Evolutionary conservation across 2,888 invertebrate genomes (phyloP).

Genomic region (Anthophora plumipes): DNA sequence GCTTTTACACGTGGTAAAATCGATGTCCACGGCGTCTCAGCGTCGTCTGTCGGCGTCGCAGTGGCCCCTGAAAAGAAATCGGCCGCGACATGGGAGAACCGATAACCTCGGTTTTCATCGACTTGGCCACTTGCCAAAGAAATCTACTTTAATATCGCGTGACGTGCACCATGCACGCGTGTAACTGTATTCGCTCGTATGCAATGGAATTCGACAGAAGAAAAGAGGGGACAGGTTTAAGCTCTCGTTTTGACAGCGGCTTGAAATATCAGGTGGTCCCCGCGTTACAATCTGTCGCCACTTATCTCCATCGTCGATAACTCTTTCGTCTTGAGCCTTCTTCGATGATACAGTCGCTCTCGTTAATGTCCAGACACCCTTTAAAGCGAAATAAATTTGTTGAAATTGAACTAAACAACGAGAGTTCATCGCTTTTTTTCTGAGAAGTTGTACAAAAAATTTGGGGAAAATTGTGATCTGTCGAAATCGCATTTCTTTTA

Average conservation of each 20-base stretch:
- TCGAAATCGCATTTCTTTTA: too few species aligned
- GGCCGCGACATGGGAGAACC: conserved; percentile 17
- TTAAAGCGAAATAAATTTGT: too few species aligned
- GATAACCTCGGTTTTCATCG: conserved; percentile 56
- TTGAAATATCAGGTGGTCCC: conserved; percentile 45
- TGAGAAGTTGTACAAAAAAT: too few species aligned
- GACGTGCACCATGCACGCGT: conserved; percentile 41
- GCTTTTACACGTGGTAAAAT: conserved; percentile 29
- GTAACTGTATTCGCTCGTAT: conserved; percentile 18
- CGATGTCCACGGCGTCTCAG: background rate
- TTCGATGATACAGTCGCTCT: conserved; percentile 27
- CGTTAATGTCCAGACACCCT: too few species aligned
- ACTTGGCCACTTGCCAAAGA: conserved; percentile 64
- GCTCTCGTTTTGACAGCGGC: conserved; percentile 49
- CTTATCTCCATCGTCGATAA: conserved; percentile 11
- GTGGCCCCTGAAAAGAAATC: conserved; percentile 43
- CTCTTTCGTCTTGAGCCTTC: background rate
- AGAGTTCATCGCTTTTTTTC: too few species aligned
- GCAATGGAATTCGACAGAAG: conserved; percentile 27
- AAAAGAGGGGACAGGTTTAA: conserved; percentile 49
- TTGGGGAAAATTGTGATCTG: too few species aligned
- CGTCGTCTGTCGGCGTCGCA: conserved; percentile 8
- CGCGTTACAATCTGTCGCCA: conserved; percentile 14
- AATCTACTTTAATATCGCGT: conserved; percentile 69
- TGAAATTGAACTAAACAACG: too few species aligned